phyloP scores from a whole-genome alignment of 1,140 invertebrate species.

The Magallana ariakensis region DNA sequence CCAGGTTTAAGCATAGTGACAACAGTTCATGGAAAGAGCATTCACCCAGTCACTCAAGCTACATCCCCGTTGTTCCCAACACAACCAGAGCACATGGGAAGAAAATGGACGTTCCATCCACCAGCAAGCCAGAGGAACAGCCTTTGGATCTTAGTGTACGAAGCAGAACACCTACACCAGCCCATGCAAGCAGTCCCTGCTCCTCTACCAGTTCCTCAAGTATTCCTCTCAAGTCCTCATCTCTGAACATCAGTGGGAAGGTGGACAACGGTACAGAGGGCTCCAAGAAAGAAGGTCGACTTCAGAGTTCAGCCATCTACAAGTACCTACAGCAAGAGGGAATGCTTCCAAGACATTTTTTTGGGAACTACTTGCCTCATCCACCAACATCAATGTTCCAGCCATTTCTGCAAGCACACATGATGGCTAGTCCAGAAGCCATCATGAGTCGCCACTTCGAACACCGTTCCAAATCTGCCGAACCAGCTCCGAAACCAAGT shows the following conservation, averaged over 20 bases:
- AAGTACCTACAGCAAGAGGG: constrained; percentile 76
- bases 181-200: constrained; percentile 65
- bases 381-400: constrained; percentile 40
- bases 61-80: constrained; percentile 75
- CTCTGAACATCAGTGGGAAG: constrained; percentile 73
- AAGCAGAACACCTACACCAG: constrained; percentile 79
- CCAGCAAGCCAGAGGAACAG: constrained; percentile 75
- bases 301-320: constrained; percentile 74
- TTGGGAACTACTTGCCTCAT: constrained; percentile 45
- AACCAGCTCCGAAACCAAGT: constrained; percentile 12
- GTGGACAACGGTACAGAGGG: constrained; percentile 43
- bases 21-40: constrained; percentile 41
- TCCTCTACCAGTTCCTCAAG: constrained; percentile 66
- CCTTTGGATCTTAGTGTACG: constrained; percentile 93
- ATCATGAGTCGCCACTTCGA: constrained; percentile 13
- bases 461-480: constrained; percentile 33
- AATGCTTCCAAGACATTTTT: constrained; percentile 60
- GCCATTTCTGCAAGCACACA: constrained; percentile 6
- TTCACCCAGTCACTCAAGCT: constrained; percentile 60
- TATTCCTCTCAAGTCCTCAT: constrained; percentile 71
- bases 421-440: neutral
- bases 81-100: constrained; percentile 54
- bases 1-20: constrained; percentile 64
- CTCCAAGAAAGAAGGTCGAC: constrained; percentile 46
- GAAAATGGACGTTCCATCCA: constrained; percentile 46